phyloP scores from a whole-genome alignment of 2,888 invertebrate genomes.

The Phyto melanocephala region DNA sequence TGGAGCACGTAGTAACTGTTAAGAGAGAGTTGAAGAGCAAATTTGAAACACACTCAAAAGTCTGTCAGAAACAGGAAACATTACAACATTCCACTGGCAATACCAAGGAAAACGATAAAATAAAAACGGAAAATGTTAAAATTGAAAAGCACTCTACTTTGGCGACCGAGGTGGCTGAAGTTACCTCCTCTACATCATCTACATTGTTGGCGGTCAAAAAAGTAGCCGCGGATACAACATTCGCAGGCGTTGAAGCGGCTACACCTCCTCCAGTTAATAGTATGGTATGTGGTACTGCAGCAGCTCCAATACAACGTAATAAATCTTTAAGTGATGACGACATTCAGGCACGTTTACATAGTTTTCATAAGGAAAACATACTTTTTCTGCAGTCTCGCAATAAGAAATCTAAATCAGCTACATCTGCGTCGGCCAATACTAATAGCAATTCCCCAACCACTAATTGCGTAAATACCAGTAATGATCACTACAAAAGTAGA shows the following conservation, averaged over 20 bases:
- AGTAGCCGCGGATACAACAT: slow-evolving; percentile 33
- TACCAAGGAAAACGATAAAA: neutral
- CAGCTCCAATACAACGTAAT: slow-evolving; percentile 44
- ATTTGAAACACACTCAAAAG: neutral
- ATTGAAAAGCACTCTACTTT: neutral
- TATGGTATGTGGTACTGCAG: neutral
- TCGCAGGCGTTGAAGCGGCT: neutral
- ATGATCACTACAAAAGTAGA: slow-evolving; percentile 23
- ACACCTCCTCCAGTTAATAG: slow-evolving; percentile 19
- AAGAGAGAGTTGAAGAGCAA: neutral
- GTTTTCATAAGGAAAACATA: slow-evolving; percentile 83
- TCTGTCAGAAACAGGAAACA: neutral
- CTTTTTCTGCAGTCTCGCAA: slow-evolving; percentile 82
- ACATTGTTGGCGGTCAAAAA: slow-evolving; percentile 19
- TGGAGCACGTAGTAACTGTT: neutral
- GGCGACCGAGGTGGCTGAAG: neutral
- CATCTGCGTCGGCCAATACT: slow-evolving; percentile 30
- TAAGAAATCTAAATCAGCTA: slow-evolving; percentile 73
- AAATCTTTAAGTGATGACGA: slow-evolving; percentile 80
- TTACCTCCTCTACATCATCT: slow-evolving; percentile 3
- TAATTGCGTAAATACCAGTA: slow-evolving; percentile 11
- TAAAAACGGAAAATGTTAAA: neutral
- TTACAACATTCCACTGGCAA: slow-evolving; percentile 2
- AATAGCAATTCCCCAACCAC: slow-evolving; percentile 6
- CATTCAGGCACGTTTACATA: slow-evolving; percentile 82